Percentiles rank a stretch among this genome's conserved stretches.
Evolutionary conservation across 2,888 invertebrate species (phyloP).

Genomic region (Podabrus alpinus): DNA sequence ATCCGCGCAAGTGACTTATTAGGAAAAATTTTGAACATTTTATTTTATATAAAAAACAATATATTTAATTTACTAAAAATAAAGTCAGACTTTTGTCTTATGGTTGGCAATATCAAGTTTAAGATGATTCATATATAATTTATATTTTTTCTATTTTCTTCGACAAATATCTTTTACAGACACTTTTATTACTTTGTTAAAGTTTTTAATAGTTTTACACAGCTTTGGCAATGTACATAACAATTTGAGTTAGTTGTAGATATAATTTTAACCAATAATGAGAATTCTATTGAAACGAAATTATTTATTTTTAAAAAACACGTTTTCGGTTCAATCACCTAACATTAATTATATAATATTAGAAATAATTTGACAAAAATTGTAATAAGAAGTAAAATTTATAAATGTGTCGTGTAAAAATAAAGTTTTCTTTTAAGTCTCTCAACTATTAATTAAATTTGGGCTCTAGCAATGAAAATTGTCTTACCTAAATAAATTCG

Average conservation of each 20-base stretch:
- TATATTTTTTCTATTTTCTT: not conserved
- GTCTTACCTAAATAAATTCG: not conserved
- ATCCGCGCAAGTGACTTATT: not conserved
- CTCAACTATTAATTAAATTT: not conserved
- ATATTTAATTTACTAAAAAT: conserved; percentile 1
- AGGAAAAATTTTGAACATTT: not conserved
- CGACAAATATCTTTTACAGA: conserved; percentile 1
- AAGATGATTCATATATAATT: conserved; percentile 4
- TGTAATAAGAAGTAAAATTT: not conserved
- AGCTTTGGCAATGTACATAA: conserved; percentile 2
- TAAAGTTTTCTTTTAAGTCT: not conserved
- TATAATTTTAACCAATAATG: not conserved
- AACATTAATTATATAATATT: not conserved
- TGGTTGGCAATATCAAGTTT: conserved; percentile 2
- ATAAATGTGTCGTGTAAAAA: not conserved
- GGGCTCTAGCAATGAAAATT: not conserved
- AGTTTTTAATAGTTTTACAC: conserved; percentile 3
- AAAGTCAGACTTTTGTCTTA: not conserved
- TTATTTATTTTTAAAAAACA: conserved; percentile 2
- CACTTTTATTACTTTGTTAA: conserved; percentile 2
- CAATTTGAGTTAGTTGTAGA: not conserved
- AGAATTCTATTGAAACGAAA: not conserved
- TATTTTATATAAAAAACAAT: conserved; percentile 1
- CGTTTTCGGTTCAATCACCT: not conserved
- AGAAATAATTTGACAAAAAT: not conserved